Evolutionary conservation across 1,140 invertebrate genomes (phyloP).

Genomic region (Euschistus heros): DNA sequence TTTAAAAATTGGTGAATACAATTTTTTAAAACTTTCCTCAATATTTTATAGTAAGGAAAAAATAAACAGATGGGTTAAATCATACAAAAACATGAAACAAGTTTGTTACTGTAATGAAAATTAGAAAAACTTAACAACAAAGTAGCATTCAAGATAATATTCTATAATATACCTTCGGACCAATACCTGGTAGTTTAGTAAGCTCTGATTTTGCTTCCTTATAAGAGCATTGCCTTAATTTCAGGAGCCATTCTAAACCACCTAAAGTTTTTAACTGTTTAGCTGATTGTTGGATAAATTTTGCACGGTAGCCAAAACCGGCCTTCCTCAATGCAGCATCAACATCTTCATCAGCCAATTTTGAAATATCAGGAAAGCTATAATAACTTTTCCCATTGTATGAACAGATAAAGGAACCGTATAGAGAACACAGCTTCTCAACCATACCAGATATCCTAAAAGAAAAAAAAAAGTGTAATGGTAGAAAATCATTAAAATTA

Average conservation of each 20-base stretch:
- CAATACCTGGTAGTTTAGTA: conserved; percentile 71
- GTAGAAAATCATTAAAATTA: not conserved
- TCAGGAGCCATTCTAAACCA: conserved; percentile 57
- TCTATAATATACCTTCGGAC: conserved; percentile 58
- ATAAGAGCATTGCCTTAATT: conserved; percentile 56
- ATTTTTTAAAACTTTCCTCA: not conserved
- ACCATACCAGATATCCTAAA: conserved; percentile 80
- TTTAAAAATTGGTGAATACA: too few species aligned
- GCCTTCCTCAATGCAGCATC: conserved; percentile 61
- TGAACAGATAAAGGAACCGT: conserved; percentile 63
- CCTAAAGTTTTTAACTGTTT: conserved; percentile 53
- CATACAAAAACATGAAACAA: too few species aligned
- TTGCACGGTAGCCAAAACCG: conserved; percentile 87
- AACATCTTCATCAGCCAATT: conserved; percentile 47
- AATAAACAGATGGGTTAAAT: not conserved
- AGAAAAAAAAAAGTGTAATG: not conserved
- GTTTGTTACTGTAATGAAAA: too few species aligned
- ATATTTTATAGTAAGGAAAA: not conserved
- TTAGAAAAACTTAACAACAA: too few species aligned
- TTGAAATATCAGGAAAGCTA: conserved; percentile 67
- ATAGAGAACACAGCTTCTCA: conserved; percentile 72
- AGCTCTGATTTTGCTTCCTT: conserved; percentile 59
- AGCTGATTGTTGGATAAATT: conserved; percentile 68
- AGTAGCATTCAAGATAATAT: too few species aligned
- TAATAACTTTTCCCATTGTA: conserved; percentile 57